phyloP scores from a whole-genome alignment of 2,113 vertebrate genomes.

The Ibidorhyncha struthersii region DNA sequence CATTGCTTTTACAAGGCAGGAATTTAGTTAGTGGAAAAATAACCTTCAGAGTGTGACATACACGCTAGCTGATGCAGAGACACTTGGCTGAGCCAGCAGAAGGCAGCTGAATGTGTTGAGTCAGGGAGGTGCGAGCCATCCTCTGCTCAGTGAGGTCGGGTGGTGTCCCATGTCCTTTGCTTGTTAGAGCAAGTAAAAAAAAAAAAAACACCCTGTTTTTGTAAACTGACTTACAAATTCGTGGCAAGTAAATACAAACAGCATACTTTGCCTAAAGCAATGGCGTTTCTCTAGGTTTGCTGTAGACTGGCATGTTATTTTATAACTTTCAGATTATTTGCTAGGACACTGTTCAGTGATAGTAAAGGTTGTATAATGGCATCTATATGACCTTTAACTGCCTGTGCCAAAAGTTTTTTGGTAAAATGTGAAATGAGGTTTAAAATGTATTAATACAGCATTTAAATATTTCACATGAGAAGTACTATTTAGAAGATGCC shows the following conservation, averaged over 20 bases:
- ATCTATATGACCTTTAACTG: background rate
- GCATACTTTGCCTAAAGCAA: background rate
- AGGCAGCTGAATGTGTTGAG: background rate
- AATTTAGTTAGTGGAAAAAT: background rate
- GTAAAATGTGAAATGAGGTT: background rate
- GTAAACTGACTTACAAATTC: background rate
- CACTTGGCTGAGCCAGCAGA: background rate
- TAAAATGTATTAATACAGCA: background rate
- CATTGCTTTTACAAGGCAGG: fast-evolving
- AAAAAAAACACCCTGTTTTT: background rate
- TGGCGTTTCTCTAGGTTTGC: background rate
- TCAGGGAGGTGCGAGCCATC: background rate
- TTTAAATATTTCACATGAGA: background rate
- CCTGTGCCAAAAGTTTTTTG: fast-evolving
- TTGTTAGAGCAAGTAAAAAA: background rate
- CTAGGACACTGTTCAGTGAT: background rate
- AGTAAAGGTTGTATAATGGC: background rate
- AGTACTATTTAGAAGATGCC: background rate
- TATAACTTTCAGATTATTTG: fast-evolving
- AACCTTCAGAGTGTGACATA: background rate
- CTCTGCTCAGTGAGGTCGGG: fast-evolving
- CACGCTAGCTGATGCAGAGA: fast-evolving
- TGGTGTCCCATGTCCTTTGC: background rate
- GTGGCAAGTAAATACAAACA: background rate
- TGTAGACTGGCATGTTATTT: fast-evolving